Conservation (phyloP, 2,113 vertebrate species). For the Channa argus region DNA sequence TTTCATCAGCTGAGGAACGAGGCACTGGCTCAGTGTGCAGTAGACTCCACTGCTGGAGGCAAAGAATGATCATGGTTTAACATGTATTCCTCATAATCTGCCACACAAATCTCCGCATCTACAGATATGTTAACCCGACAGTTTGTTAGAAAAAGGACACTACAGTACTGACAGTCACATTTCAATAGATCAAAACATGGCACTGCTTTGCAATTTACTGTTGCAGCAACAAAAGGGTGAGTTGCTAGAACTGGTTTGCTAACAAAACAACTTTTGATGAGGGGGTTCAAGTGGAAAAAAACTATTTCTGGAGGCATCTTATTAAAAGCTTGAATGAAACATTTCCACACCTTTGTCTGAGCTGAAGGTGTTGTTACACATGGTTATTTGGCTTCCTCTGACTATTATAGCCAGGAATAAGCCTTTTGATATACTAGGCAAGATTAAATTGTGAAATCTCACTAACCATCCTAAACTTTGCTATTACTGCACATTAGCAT, state of each 20-base stretch:
- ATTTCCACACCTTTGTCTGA: slow-evolving; percentile 3
- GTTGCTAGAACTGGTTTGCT: background rate
- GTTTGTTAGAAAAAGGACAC: slow-evolving; percentile 12
- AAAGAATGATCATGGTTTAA: background rate
- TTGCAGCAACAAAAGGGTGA: slow-evolving; percentile 1
- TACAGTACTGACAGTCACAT: background rate
- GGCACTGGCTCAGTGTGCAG: slow-evolving; percentile 15
- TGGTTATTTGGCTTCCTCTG: background rate
- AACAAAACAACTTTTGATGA: background rate
- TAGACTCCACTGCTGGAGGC: slow-evolving; percentile 18
- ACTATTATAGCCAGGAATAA: background rate
- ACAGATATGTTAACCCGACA: slow-evolving; percentile 18
- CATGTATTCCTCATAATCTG: slow-evolving; percentile 4
- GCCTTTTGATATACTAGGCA: background rate
- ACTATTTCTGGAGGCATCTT: too few relatives aligned
- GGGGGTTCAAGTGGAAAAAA: background rate
- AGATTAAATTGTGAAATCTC: slow-evolving; percentile 7
- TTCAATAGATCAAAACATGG: slow-evolving; percentile 3
- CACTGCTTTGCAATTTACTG: background rate
- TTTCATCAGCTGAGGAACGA: slow-evolving; percentile 34
- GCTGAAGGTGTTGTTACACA: background rate
- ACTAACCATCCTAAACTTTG: background rate
- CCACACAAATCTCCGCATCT: slow-evolving; percentile 3
- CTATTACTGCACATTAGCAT: background rate
- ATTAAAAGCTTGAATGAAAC: slow-evolving; percentile 11